Base-by-base conservation (phyloP, 2,888 invertebrate species). In the Oeneis ivallda region DNA sequence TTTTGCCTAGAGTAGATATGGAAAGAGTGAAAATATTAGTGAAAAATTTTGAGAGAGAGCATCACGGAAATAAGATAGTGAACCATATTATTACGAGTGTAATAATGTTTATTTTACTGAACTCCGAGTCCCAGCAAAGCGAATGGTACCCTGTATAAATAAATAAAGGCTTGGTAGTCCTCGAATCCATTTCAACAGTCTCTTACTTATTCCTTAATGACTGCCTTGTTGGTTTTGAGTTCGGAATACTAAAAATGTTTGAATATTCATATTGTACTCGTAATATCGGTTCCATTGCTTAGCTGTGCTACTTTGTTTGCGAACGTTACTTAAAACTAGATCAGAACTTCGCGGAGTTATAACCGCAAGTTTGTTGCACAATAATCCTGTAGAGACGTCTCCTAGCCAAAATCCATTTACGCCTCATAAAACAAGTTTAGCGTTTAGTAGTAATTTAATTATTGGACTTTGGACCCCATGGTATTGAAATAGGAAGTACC, bases 331-430 rank as follows among this genome's bases (percentile, higher is more conserved):
- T 57, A 43, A 26, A 57, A 57, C 43, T 41, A 57, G 43, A 57
- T 11, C 19, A 43, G 57, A 57, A 57, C 57, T 57, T 43, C 5
- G 57, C 43, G n/a, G 26, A 57, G 57, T 57, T 57, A 19, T 43
- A 43, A 43, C 43, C 43, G 43, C 57, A 57, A 69, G 64, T 64
- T 64, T n/a, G 61, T 53, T 66, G 49, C 61, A 62, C 50, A 63
- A 69, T 69, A 66, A 69, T 66, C 66, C 68, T 64, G 64, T 59
- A 64, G 66, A 64, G 68, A 56, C 64, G 10, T 66, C 62, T 53
- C 47, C 41, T 64, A 68, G 65, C 69, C 70, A 62, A 69, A 69
- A 69, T 69, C 66, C 62, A 68, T 68, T 72, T 69, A 68, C 56
- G 66, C 50, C 65, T 64, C 66, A 67, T 66, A 53, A 59, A 62